Percentiles rank a stretch among this genome's conserved stretches.
These are phyloP conservation scores for Andrena cerasifolii DNA, from an alignment of 1,140 invertebrate genomes.

Conservation along the genomic window DNA sequence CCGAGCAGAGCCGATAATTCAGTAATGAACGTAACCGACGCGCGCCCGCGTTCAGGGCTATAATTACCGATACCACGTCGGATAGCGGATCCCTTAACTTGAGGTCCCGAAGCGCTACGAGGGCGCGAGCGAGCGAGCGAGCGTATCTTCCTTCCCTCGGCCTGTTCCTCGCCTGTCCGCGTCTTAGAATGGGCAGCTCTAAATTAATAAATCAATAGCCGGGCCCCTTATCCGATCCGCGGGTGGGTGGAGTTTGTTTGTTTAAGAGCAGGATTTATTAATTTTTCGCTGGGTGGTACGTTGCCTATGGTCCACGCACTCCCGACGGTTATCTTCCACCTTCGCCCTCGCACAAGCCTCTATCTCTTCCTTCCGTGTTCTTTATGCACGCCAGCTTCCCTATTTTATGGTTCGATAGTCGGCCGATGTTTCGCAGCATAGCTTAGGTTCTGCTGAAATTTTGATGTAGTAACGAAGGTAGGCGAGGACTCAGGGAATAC, in stretches of 20 bases:
- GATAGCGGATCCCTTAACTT: constrained; percentile 81
- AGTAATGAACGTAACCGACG: constrained; percentile 82
- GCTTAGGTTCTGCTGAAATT: neutral
- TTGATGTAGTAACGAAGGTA: too few species aligned
- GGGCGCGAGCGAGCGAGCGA: constrained; percentile 59
- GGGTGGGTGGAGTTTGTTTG: constrained; percentile 82
- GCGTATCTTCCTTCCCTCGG: constrained; percentile 44
- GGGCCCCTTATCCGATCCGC: constrained; percentile 79
- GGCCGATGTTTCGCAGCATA: neutral
- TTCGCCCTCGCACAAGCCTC: constrained; percentile 41
- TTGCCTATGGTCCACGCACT: constrained; percentile 66
- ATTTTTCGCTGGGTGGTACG: constrained; percentile 81
- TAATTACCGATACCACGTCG: constrained; percentile 82
- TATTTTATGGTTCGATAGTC: constrained; percentile 45
- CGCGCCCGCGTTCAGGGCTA: constrained; percentile 80
- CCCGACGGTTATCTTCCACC: constrained; percentile 49
- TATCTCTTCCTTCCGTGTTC: constrained; percentile 65
- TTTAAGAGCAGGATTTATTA: constrained; percentile 82
- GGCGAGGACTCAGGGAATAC: too few species aligned
- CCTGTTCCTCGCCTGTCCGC: constrained; percentile 34
- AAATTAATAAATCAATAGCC: constrained; percentile 82
- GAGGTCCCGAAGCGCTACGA: constrained; percentile 69
- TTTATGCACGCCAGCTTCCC: constrained; percentile 53
- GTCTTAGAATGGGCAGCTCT: constrained; percentile 82
- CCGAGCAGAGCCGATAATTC: constrained; percentile 80